These are phyloP conservation scores for Helobdella robusta DNA, from an alignment of 2,888 invertebrate species.

Conservation along the genomic window DNA sequence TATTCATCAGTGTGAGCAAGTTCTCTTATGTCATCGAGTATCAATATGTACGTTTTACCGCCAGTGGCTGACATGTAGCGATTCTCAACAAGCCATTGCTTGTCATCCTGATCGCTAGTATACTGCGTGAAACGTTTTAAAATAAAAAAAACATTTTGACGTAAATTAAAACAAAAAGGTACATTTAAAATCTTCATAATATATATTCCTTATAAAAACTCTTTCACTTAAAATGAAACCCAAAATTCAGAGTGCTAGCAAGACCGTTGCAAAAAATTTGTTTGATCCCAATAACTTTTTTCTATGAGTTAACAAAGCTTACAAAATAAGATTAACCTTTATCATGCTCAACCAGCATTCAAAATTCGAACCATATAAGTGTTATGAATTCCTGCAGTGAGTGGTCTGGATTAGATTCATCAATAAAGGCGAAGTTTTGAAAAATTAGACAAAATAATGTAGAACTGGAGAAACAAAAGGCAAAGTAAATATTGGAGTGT, in stretches of 20 bases:
- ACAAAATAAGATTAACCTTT: too few relatives aligned
- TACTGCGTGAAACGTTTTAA: constrained; percentile 51
- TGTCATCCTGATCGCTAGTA: constrained; percentile 69
- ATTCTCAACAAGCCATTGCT: constrained; percentile 69
- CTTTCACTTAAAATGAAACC: constrained; percentile 1
- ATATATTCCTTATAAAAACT: not conserved
- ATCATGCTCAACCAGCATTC: too few relatives aligned
- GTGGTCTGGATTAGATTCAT: too few relatives aligned
- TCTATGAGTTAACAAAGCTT: too few relatives aligned
- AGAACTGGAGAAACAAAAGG: too few relatives aligned
- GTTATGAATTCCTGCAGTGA: too few relatives aligned
- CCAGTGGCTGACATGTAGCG: constrained; percentile 68
- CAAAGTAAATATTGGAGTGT: too few relatives aligned
- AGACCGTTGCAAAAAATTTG: not conserved
- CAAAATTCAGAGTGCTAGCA: not conserved
- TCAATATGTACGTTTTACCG: constrained; percentile 69
- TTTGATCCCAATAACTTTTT: too few relatives aligned
- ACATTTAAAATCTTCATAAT: constrained; percentile 7
- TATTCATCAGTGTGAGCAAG: constrained; percentile 66
- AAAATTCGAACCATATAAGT: too few relatives aligned
- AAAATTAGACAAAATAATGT: too few relatives aligned
- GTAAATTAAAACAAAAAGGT: not conserved
- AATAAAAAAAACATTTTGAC: not conserved
- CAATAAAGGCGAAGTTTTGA: too few relatives aligned
- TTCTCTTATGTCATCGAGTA: constrained; percentile 68